Evolutionary conservation across 2,888 invertebrate genomes (phyloP).

Genomic region (Phalangium opilio): DNA sequence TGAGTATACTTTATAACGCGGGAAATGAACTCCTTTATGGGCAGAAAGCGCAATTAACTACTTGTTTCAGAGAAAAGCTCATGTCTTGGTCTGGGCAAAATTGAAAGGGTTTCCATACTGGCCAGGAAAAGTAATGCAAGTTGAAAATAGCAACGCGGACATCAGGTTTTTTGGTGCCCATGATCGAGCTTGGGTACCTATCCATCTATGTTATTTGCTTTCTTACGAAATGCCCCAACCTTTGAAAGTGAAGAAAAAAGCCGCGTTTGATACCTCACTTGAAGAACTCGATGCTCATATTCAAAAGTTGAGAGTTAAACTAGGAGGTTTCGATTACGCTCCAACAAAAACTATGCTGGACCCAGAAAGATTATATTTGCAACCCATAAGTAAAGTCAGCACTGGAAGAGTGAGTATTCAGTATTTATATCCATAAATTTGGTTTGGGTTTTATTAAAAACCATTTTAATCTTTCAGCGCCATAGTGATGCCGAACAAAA

Average conservation of each 20-base stretch:
- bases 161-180: conserved; percentile 91
- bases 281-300: conserved; percentile 56
- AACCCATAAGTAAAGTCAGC: no score
- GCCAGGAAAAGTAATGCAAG: conserved; percentile 67
- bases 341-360: conserved; percentile 51
- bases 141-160: conserved; percentile 52
- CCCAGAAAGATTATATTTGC: conserved; percentile 29
- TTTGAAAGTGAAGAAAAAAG: conserved; percentile 39
- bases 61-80: conserved; percentile 49
- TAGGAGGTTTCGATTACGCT: conserved; percentile 55
- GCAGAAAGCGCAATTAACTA: conserved; percentile 8
- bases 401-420: no score
- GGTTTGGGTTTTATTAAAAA: no score
- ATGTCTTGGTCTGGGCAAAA: conserved; percentile 88
- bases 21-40: not conserved
- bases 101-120: conserved; percentile 92
- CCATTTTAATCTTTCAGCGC: no score
- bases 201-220: conserved; percentile 65
- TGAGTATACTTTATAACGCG: conserved; percentile 27
- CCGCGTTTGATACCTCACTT: conserved; percentile 45
- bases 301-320: conserved; percentile 49
- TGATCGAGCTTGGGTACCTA: conserved; percentile 69
- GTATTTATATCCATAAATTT: no score
- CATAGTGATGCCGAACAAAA: no score
- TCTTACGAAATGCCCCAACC: conserved; percentile 44